These are phyloP conservation scores for Sterrhoptilus dennistouni DNA, from an alignment of 2,113 vertebrate genomes.

Conservation along the genomic window DNA sequence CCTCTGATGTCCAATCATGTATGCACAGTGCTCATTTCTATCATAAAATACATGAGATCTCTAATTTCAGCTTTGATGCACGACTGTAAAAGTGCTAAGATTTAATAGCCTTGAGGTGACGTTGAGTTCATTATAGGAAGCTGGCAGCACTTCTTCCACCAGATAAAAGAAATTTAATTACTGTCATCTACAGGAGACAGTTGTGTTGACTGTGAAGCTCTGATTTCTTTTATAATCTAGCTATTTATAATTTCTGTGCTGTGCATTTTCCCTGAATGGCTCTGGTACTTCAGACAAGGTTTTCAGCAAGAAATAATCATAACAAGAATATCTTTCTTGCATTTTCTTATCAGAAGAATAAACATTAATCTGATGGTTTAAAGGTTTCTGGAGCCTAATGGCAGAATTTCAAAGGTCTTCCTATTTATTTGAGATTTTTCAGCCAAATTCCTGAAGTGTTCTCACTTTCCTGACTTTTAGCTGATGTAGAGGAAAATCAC, in stretches of 20 bases:
- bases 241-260: slow-evolving; percentile 21
- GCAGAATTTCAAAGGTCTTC: slow-evolving; percentile 34
- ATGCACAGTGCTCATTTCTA: neutral
- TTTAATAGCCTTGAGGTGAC: slow-evolving; percentile 58
- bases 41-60: slow-evolving; percentile 37
- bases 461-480: neutral
- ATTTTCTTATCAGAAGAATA: slow-evolving; percentile 41
- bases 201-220: slow-evolving; percentile 37
- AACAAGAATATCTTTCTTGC: slow-evolving; percentile 17
- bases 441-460: neutral
- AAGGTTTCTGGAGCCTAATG: neutral
- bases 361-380: slow-evolving; percentile 28
- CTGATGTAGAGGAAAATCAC: neutral
- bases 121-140: slow-evolving; percentile 52
- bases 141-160: slow-evolving; percentile 12
- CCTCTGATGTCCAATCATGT: neutral
- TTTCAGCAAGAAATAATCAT: slow-evolving; percentile 26
- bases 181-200: slow-evolving; percentile 27
- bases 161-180: slow-evolving; percentile 71
- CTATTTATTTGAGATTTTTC: slow-evolving; percentile 14
- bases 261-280: neutral
- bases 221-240: slow-evolving; percentile 35
- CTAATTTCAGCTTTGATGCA: slow-evolving; percentile 52
- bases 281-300: slow-evolving; percentile 20
- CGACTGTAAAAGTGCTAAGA: slow-evolving; percentile 33